These are phyloP conservation scores for Gortyna flavago DNA, from an alignment of 2,888 invertebrate species.

Conservation along the genomic window DNA sequence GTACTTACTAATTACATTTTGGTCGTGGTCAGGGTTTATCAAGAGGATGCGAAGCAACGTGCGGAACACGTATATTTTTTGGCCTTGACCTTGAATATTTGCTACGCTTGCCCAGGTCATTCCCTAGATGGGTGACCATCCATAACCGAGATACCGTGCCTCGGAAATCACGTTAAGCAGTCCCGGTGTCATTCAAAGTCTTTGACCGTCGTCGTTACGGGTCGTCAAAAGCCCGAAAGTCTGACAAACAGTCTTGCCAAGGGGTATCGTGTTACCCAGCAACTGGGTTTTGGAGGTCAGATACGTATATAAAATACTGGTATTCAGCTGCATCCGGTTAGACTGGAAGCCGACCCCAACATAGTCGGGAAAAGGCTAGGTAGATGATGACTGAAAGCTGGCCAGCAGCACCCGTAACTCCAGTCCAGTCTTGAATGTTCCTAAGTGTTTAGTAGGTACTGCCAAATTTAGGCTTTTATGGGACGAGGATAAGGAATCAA, in stretches of 20 bases:
- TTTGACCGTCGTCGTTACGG: neutral
- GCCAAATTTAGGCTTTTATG: neutral
- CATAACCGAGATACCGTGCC: neutral
- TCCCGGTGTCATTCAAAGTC: neutral
- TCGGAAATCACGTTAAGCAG: neutral
- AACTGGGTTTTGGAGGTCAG: neutral
- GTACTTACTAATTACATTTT: neutral
- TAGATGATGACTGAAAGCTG: no score
- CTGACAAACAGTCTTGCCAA: neutral
- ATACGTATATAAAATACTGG: neutral
- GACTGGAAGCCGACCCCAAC: no score
- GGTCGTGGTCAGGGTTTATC: conserved; percentile 9
- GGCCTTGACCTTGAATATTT: neutral
- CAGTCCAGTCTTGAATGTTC: no score
- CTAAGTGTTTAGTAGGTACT: neutral
- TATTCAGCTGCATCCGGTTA: no score
- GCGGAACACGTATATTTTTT: neutral
- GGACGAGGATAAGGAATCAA: neutral
- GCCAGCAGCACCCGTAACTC: no score
- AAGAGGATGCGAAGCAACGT: neutral
- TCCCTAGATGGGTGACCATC: neutral
- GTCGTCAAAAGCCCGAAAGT: neutral
- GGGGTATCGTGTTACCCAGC: neutral
- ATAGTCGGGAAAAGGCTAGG: no score
- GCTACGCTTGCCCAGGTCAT: neutral